Base-by-base conservation (phyloP, 2,888 invertebrate species). In the Luperina testacea region DNA sequence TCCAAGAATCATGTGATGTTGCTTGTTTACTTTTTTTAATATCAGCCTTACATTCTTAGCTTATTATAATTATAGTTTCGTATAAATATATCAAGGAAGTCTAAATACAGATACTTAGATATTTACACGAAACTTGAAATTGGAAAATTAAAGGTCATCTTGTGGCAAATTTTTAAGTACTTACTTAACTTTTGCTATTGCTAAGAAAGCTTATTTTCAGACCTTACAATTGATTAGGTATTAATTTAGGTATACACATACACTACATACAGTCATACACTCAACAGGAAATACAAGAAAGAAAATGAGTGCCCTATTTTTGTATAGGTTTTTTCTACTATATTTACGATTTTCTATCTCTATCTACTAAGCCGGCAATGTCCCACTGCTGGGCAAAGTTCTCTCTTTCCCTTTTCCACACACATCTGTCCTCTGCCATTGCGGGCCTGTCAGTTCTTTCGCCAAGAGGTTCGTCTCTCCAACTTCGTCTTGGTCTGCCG, bases 1-100 rank as follows among this genome's bases (percentile, higher is more conserved):
- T 82, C 78, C 82, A 82, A 76, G 48, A 74, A 61, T 74, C 32
- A 74, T 78, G 61, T 75, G 65, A 71, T 13, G 38, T 15, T 57
- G 48, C 42, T 75, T 51, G 48, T 61, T 78, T 65, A 75, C 45
- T 75, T 53, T 78, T 78, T 63, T 71, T 38, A 63, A 67, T 74
- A 57, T 15, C 53, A 57, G 24, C 20, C 45, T 45, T 53, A 53
- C 42, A 70, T 75, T 73, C n/a, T 59, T 45, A 61, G 27, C 27
- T 68, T 53, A 32, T 38, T 73, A 73, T 45, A n/a, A n/a, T n/a
- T n/a, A 20, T 65, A 24, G 24, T 6, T 27, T 53, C 45, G 61
- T 70, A 42, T 17, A 69, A 69, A 51, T 69, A 32, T 24, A 51
- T 24, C 9, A 70, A 42, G 67, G 8, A 42, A n/a, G n/a, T 24